Conservation (phyloP, 2,888 invertebrate genomes). For the Taphrorychus bicolor region DNA sequence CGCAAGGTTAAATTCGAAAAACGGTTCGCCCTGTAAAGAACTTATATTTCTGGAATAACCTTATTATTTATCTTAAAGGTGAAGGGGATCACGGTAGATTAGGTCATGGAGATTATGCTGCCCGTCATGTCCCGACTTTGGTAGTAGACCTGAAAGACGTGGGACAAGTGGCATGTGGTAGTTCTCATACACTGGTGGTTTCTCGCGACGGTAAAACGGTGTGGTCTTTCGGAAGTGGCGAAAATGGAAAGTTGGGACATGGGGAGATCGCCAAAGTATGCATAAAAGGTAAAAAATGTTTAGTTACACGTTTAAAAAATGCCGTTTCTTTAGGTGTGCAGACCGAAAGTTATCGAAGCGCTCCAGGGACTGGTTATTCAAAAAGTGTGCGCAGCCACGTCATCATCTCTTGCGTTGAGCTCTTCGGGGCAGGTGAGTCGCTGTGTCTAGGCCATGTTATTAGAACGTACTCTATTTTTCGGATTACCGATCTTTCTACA, state of each 20-base stretch:
- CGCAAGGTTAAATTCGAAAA: too few relatives aligned
- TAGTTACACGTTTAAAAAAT: not conserved
- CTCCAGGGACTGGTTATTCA: conserved; percentile 64
- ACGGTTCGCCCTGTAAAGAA: not conserved
- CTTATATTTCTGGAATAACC: not conserved
- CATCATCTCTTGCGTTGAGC: conserved; percentile 64
- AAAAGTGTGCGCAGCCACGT: conserved; percentile 65
- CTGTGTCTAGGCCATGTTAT: too few relatives aligned
- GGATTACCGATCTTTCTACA: too few relatives aligned
- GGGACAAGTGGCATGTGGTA: conserved; percentile 66
- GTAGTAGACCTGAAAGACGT: conserved; percentile 65
- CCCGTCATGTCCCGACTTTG: conserved; percentile 65
- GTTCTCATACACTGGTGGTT: conserved; percentile 64
- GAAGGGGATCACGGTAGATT: conserved; percentile 65
- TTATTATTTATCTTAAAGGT: conserved; percentile 43
- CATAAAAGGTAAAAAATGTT: not conserved
- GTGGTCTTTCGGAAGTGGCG: conserved; percentile 67
- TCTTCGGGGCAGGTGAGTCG: conserved; percentile 59
- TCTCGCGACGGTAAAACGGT: conserved; percentile 64
- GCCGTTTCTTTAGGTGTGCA: conserved; percentile 52
- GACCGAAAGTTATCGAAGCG: conserved; percentile 67
- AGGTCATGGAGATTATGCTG: conserved; percentile 69
- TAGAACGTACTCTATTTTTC: too few relatives aligned
- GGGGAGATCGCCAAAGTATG: conserved; percentile 57
- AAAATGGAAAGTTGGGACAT: conserved; percentile 64